Evolutionary conservation across 2,888 invertebrate species (phyloP).

Genomic region (Athalia circularis): DNA sequence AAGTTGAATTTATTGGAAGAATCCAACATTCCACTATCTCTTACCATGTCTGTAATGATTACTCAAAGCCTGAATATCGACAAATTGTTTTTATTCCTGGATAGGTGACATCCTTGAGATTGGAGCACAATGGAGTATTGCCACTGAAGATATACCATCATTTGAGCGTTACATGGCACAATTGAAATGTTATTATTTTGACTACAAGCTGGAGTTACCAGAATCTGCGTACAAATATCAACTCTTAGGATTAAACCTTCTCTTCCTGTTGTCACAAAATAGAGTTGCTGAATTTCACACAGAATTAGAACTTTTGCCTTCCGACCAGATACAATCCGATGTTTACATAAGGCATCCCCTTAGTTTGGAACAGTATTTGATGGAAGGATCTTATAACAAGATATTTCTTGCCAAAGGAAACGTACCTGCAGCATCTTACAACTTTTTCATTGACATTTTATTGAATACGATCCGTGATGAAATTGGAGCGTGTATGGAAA

Average conservation of each 20-base stretch:
- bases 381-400: conserved; percentile 99
- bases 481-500: conserved; percentile 97
- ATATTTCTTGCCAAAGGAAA: conserved; percentile 87
- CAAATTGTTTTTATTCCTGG: conserved; percentile 55
- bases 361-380: conserved; percentile 97
- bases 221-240: conserved; percentile 97
- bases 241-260: conserved; percentile 93
- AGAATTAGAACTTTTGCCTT: conserved; percentile 93
- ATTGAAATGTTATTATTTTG: conserved; percentile 97
- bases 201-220: conserved; percentile 87
- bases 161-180: conserved; percentile 99
- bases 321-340: conserved; percentile 93
- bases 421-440: conserved; percentile 97
- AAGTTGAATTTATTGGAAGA: conserved; percentile 64
- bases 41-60: not conserved
- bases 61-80: not conserved
- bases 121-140: conserved; percentile 96
- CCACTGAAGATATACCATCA: conserved; percentile 92
- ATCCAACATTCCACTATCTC: not conserved
- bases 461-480: conserved; percentile 96
- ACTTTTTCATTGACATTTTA: conserved; percentile 96
- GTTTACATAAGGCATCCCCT: conserved; percentile 96
- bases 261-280: conserved; percentile 96
- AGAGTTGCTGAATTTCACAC: conserved; percentile 99
- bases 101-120: conserved; percentile 93